Conservation (phyloP, 1,140 invertebrate species). For the Sitodiplosis mosellana region DNA sequence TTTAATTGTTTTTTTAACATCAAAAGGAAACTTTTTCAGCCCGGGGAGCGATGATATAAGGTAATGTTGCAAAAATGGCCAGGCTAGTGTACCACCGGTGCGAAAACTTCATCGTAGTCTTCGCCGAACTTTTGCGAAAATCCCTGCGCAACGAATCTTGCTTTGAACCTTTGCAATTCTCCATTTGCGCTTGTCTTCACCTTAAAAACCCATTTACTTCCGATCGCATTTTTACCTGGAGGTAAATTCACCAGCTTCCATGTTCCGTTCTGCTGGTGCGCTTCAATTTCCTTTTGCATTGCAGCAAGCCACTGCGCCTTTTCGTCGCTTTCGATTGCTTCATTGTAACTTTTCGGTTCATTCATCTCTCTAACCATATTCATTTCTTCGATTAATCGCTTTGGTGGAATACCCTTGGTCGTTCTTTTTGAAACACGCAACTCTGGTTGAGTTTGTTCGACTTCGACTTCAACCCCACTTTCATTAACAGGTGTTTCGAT, state of each 20-base stretch:
- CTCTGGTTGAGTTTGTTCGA: background rate
- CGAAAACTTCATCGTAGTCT: conserved; percentile 1
- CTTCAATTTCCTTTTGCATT: conserved; percentile 7
- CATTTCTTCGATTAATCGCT: background rate
- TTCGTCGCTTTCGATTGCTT: too few species aligned
- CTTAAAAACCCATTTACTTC: conserved; percentile 12
- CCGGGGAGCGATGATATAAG: too few species aligned
- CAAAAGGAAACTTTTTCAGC: too few species aligned
- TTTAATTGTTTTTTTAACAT: too few species aligned
- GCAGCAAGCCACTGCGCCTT: conserved; percentile 6
- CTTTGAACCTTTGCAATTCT: conserved; percentile 3
- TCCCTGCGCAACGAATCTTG: conserved; percentile 20
- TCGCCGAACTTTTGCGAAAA: conserved; percentile 7
- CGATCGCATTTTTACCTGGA: conserved; percentile 7
- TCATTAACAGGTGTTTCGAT: background rate
- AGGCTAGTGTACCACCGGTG: conserved; percentile 1
- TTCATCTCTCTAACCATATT: too few species aligned
- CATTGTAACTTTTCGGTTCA: too few species aligned
- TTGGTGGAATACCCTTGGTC: background rate
- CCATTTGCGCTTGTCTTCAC: conserved; percentile 9
- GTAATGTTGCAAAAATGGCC: too few species aligned
- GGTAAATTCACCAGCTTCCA: conserved; percentile 9
- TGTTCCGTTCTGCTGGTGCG: conserved; percentile 4
- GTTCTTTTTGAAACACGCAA: background rate
- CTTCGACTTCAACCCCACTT: background rate